These are phyloP conservation scores for Uropetala carovei DNA, from an alignment of 2,888 invertebrate genomes.

Conservation along the genomic window DNA sequence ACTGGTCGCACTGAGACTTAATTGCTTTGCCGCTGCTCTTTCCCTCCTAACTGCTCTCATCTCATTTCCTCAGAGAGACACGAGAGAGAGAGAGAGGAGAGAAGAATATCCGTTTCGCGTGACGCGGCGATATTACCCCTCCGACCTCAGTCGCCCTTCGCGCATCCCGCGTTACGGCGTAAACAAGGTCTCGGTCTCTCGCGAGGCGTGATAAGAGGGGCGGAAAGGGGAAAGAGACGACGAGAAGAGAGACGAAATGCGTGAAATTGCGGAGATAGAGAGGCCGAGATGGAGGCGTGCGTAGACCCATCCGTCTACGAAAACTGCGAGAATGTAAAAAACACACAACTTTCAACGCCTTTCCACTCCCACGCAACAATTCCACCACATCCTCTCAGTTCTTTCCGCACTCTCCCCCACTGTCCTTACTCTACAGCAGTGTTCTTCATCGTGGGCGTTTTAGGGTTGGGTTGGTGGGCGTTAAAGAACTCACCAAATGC, in stretches of 20 bases:
- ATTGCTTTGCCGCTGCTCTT: background rate
- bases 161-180: background rate
- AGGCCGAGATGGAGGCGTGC: background rate
- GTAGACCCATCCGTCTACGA: background rate
- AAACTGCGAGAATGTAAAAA: background rate
- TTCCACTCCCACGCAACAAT: too few relatives aligned
- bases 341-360: too few relatives aligned
- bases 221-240: background rate
- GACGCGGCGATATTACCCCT: background rate
- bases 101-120: slow-evolving; percentile 8
- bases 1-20: too few relatives aligned
- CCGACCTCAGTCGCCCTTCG: background rate
- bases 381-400: too few relatives aligned
- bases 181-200: background rate
- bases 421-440: too few relatives aligned
- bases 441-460: too few relatives aligned
- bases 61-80: background rate
- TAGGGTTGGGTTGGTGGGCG: too few relatives aligned
- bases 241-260: background rate
- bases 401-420: too few relatives aligned
- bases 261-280: background rate
- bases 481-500: too few relatives aligned
- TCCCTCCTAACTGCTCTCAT: background rate
- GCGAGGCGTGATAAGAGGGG: background rate
- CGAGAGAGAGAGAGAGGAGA: background rate